Evolutionary conservation across 2,888 invertebrate genomes (phyloP), one percentile per base, ranked within the genome.

Genomic region (Rhogogaster chlorosoma): DNA sequence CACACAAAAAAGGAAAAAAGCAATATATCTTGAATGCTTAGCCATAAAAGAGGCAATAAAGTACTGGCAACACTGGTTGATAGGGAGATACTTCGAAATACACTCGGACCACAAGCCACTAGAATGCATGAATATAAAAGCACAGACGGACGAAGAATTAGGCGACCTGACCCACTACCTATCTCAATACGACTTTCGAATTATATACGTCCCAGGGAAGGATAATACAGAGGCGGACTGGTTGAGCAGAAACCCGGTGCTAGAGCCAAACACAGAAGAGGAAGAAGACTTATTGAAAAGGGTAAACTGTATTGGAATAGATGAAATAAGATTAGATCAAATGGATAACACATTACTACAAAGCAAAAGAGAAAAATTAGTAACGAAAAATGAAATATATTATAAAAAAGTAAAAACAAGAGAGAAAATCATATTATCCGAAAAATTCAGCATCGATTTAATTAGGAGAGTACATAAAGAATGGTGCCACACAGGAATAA

Each of bases 41-140:
- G 87, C 88, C 45, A 88, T 89, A 6, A 88, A 88, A 84, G 88
- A 88, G 85, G 86, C 87, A 38, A 53, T 89, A 75, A 87, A 85
- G 73, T 89, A 87, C 73, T 89, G 89, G 88, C 87, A 88, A 86
- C 84, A 88, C 73, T 89, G 87, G 86, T 45, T 89, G 29, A 87
- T 89, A 29, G 88, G 88, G 53, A 87, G 83, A 87, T 45, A 84
- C 80, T 88, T 89, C 84, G 85, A 73, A 12, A 87, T 89, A 26
- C 86, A 86, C 78, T 87, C 87, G 18, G 88, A 88, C 36, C 89
- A 89, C 83, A 89, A 89, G 84, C 88, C 89, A 26, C 78, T 85
- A 49, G 85, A 85, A 83, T 83, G 61, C 18, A 85, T 83, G 83
- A 85, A 85, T 61, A 71, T 85, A 78, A 42, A 38, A 83, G 78